These are phyloP conservation scores for Apaloderma vittatum DNA, from an alignment of 2,113 vertebrate genomes.

Conservation along the genomic window DNA sequence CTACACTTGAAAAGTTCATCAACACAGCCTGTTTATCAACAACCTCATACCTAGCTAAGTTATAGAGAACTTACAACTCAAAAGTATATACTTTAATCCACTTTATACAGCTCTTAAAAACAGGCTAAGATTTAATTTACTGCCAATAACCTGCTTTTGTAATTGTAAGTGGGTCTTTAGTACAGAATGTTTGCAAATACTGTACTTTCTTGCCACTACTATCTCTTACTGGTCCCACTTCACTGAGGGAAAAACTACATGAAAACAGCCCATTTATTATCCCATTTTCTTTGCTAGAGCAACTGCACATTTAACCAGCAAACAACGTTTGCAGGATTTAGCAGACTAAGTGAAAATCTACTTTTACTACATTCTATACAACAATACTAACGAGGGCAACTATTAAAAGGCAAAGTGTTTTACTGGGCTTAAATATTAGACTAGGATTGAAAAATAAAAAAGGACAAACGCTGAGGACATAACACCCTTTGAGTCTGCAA, in stretches of 20 bases:
- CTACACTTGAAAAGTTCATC: background rate
- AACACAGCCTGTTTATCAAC: background rate
- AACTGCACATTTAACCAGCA: background rate
- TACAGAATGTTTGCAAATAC: background rate
- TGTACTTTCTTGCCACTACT: background rate
- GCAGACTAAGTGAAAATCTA: background rate
- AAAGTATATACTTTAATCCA: background rate
- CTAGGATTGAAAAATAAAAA: background rate
- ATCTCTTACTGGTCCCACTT: background rate
- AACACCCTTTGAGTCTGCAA: background rate
- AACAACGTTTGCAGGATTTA: background rate
- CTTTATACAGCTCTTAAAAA: background rate
- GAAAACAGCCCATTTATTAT: background rate
- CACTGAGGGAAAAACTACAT: rapidly evolving
- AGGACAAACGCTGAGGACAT: background rate
- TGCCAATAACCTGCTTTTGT: background rate
- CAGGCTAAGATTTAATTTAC: background rate
- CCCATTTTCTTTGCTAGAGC: background rate
- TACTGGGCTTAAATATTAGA: background rate
- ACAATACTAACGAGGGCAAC: background rate
- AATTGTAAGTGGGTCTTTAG: background rate
- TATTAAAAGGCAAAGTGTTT: background rate
- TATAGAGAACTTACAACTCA: background rate
- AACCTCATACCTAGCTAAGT: too few species aligned
- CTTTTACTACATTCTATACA: too few species aligned